phyloP scores from a whole-genome alignment of 2,888 invertebrate species.

The Augiades crinisus region DNA sequence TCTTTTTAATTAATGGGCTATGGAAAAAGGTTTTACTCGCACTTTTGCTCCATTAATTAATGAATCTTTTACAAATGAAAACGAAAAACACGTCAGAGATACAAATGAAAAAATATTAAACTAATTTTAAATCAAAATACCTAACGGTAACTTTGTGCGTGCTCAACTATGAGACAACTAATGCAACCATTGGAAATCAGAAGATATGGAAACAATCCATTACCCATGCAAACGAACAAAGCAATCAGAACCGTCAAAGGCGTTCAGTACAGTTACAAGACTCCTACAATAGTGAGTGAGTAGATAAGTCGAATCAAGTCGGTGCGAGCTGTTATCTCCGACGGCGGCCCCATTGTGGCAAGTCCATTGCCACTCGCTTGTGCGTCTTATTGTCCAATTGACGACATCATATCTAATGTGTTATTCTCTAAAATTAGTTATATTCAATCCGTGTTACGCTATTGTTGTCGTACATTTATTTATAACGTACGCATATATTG shows the following conservation, averaged over 20 bases:
- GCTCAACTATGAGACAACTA: too few species aligned
- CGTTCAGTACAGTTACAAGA: constrained; percentile 2
- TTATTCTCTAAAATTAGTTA: constrained; percentile 3
- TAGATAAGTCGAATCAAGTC: constrained; percentile 3
- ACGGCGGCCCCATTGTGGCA: constrained; percentile 8
- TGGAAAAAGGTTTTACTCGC: not conserved
- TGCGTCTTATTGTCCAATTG: constrained; percentile 18
- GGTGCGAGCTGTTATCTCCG: constrained; percentile 1
- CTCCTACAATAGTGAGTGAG: not conserved
- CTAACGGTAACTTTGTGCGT: too few species aligned
- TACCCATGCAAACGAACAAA: constrained; percentile 1
- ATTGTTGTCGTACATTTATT: not conserved
- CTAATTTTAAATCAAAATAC: too few species aligned
- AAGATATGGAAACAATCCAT: too few species aligned
- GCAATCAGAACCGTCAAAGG: not conserved
- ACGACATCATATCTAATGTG: constrained; percentile 10
- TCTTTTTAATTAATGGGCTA: constrained; percentile 2
- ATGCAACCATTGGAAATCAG: too few species aligned
- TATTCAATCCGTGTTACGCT: constrained; percentile 2
- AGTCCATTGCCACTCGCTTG: constrained; percentile 10
- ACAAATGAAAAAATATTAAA: too few species aligned
- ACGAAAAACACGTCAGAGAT: too few species aligned
- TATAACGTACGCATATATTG: not conserved
- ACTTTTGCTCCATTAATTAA: not conserved
- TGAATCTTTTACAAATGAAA: not conserved